phyloP scores from a whole-genome alignment of 35 echinoderm and acorn worm genomes.

The Apostichopus californicus region DNA sequence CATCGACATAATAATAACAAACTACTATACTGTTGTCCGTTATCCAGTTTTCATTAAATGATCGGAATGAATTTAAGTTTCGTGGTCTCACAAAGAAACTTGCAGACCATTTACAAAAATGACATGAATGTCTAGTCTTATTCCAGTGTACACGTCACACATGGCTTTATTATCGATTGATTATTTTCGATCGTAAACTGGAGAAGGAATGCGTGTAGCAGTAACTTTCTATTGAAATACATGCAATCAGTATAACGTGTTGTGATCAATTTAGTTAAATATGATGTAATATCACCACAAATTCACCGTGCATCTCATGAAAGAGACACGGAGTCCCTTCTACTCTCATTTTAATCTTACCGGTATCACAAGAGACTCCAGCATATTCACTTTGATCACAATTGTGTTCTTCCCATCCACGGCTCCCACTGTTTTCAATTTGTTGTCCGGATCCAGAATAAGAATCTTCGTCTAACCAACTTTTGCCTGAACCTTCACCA shows the following conservation, averaged over 20 bases:
- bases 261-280: neutral
- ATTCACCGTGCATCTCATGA: neutral
- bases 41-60: too few species aligned
- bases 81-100: too few species aligned
- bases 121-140: too few species aligned
- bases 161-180: neutral
- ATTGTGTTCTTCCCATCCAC: neutral
- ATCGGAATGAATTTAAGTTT: too few species aligned
- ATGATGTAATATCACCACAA: neutral
- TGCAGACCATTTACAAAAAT: too few species aligned
- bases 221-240: neutral
- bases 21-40: too few species aligned
- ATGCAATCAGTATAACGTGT: neutral
- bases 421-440: neutral
- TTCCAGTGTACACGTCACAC: too few species aligned
- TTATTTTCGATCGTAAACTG: neutral
- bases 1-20: too few species aligned
- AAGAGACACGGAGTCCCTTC: neutral
- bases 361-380: neutral
- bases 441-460: neutral
- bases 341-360: neutral
- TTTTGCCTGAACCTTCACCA: neutral
- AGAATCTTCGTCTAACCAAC: neutral
- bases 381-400: neutral
- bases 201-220: neutral